Conservation (phyloP, 1,140 invertebrate species). For the Tachypleus tridentatus region DNA sequence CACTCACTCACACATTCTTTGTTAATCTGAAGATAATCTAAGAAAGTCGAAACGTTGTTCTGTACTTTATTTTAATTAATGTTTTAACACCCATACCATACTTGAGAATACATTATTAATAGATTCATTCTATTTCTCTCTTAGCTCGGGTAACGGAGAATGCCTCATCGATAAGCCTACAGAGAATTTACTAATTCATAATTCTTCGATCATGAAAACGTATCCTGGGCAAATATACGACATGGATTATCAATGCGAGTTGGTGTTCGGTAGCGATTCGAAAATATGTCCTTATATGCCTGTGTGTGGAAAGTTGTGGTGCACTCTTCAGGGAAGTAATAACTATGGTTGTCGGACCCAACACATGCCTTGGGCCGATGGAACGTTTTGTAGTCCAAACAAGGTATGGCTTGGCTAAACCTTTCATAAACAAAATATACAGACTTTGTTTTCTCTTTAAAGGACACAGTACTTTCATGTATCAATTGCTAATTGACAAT, state of each 20-base stretch:
- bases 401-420: constrained; percentile 24
- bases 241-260: constrained; percentile 60
- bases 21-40: no score
- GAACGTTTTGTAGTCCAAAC: constrained; percentile 55
- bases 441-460: neutral
- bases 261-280: constrained; percentile 56
- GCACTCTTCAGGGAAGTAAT: constrained; percentile 41
- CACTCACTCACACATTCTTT: no score
- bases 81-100: no score
- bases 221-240: constrained; percentile 53
- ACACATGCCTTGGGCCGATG: constrained; percentile 86
- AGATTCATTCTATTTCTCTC: no score
- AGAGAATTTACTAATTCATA: no score
- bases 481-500: neutral
- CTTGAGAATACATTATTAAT: no score
- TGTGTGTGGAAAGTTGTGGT: constrained; percentile 67
- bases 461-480: neutral
- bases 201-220: no score
- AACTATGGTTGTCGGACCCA: constrained; percentile 57
- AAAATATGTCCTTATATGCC: constrained; percentile 57
- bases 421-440: neutral
- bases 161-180: no score
- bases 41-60: no score
- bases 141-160: no score
- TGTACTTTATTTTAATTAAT: no score